Evolutionary conservation across 2,797 vertebrate species (phyloP).

Genomic region (Coccyzus lansbergi): DNA sequence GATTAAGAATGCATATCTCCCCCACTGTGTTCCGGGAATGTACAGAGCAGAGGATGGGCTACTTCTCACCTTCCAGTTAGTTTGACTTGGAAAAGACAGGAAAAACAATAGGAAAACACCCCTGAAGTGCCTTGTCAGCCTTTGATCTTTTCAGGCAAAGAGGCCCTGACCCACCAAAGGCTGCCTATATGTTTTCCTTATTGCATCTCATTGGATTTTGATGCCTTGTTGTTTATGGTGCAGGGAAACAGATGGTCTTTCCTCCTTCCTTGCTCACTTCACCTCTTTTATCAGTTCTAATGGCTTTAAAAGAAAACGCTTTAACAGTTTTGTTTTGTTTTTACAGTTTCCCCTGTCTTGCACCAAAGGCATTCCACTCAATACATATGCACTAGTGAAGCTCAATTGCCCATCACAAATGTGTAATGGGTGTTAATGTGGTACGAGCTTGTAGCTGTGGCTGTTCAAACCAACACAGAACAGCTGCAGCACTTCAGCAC

Average conservation of each 20-base stretch:
- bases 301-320: conserved; percentile 4
- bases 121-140: background rate
- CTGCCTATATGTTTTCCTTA: background rate
- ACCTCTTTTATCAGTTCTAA: conserved; percentile 17
- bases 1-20: background rate
- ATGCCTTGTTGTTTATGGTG: background rate
- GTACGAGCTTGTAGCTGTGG: background rate
- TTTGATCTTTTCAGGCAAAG: background rate
- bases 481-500: background rate
- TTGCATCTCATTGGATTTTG: background rate
- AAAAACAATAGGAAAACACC: background rate
- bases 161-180: background rate
- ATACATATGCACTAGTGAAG: background rate
- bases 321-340: conserved; percentile 12
- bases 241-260: background rate
- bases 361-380: conserved; percentile 2
- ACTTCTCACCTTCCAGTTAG: background rate
- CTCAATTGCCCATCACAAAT: conserved; percentile 20
- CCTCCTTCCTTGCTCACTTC: background rate
- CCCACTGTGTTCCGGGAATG: background rate
- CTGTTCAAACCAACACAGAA: background rate
- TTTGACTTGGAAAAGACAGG: background rate
- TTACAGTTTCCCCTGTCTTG: background rate
- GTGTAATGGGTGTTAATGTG: background rate
- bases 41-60: background rate